Percentiles rank a stretch among this genome's conserved stretches.
phyloP scores from a whole-genome alignment of 2,113 vertebrate species.

The Junco hyemalis region DNA sequence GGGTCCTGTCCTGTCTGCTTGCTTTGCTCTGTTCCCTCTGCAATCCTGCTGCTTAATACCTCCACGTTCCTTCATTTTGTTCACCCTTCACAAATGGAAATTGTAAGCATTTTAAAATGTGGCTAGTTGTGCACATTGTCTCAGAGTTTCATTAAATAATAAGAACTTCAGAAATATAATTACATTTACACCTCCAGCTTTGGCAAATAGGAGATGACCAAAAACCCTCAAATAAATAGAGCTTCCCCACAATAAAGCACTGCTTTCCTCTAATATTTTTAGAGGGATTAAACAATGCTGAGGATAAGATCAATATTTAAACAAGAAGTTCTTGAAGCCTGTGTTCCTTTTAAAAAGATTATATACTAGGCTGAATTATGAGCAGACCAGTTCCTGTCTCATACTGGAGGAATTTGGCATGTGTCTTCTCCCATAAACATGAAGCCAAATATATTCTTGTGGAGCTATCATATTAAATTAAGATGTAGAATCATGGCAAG shows the following conservation, averaged over 20 bases:
- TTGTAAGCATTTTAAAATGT: not conserved
- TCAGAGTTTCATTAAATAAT: not conserved
- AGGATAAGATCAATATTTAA: constrained; percentile 23
- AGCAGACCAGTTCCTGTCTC: not conserved
- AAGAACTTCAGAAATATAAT: not conserved
- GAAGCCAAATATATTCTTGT: not conserved
- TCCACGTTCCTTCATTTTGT: rapidly evolving
- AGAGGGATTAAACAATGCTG: not conserved
- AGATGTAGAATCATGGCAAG: not conserved
- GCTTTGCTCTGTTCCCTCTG: not conserved
- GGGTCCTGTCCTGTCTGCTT: not conserved
- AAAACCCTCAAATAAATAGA: not conserved
- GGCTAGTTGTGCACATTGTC: not conserved
- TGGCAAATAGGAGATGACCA: not conserved
- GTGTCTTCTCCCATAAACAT: not conserved
- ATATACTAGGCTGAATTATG: not conserved
- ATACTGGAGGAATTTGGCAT: not conserved
- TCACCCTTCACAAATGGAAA: not conserved
- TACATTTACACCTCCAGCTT: not conserved
- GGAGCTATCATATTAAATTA: constrained; percentile 1
- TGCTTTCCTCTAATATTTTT: not conserved
- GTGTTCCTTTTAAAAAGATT: not conserved
- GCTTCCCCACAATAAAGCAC: not conserved
- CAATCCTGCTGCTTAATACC: not conserved
- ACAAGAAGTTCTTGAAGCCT: not conserved